Percentiles rank a stretch among this genome's conserved stretches.
These are phyloP conservation scores for Drosophila biarmipes DNA, from an alignment of 1,140 invertebrate species.

Conservation along the genomic window DNA sequence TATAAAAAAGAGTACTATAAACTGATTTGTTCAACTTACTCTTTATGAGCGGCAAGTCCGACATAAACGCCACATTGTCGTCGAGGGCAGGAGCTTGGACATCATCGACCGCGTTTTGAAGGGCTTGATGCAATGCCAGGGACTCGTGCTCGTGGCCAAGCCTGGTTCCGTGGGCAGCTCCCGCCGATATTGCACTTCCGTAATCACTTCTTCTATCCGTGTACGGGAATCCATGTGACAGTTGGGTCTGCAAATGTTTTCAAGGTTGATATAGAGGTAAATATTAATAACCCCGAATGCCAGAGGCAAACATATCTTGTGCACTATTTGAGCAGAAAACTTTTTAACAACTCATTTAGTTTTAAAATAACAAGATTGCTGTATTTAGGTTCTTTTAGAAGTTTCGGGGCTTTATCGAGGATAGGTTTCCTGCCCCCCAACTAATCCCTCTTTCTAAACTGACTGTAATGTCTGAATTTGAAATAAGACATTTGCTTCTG, in stretches of 20 bases:
- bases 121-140: constrained; percentile 88
- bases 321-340: too few relatives aligned
- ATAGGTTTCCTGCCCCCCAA: too few relatives aligned
- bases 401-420: too few relatives aligned
- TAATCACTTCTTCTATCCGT: constrained; percentile 83
- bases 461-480: too few relatives aligned
- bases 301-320: neutral
- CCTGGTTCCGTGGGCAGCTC: constrained; percentile 72
- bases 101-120: constrained; percentile 90
- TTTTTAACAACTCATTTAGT: too few relatives aligned
- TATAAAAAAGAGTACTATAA: neutral
- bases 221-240: constrained; percentile 84
- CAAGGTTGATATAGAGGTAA: neutral
- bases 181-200: constrained; percentile 77
- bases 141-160: constrained; percentile 86
- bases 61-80: constrained; percentile 93
- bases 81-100: constrained; percentile 92
- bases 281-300: neutral
- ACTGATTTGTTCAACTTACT: constrained; percentile 87
- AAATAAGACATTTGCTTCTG: too few relatives aligned
- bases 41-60: constrained; percentile 94
- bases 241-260: constrained; percentile 68
- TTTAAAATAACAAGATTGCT: too few relatives aligned
- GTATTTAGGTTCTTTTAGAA: too few relatives aligned
- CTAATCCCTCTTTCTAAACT: too few relatives aligned